Evolutionary conservation across 1,140 invertebrate genomes (phyloP).

Genomic region (Philaenus spumarius): DNA sequence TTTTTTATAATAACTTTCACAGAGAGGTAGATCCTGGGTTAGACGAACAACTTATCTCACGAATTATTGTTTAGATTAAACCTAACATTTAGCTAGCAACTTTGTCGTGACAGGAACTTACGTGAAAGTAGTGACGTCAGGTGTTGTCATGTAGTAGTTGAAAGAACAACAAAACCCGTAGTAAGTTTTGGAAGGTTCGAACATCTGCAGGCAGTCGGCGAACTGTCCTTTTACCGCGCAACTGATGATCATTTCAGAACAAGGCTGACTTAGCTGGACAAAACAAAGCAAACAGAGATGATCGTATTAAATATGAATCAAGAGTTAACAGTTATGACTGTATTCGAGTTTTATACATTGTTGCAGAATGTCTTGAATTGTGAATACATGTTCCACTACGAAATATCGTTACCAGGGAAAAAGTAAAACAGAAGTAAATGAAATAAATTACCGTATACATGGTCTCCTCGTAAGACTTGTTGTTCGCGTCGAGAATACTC

Average conservation of each 20-base stretch:
- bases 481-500: slow-evolving; percentile 4
- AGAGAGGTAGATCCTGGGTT: too few species aligned
- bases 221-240: slow-evolving; percentile 15
- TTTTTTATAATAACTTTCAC: too few species aligned
- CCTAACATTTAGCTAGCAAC: too few species aligned
- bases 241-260: slow-evolving; percentile 24
- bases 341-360: neutral
- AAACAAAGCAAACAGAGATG: neutral
- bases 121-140: neutral
- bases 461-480: neutral
- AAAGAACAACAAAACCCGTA: slow-evolving; percentile 20
- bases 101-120: neutral
- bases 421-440: too few species aligned
- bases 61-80: too few species aligned
- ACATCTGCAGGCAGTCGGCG: slow-evolving; percentile 13
- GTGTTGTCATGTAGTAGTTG: slow-evolving; percentile 8
- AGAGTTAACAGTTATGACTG: neutral
- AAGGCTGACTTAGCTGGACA: slow-evolving; percentile 16
- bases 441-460: slow-evolving; percentile 4
- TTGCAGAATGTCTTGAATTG: too few species aligned
- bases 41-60: too few species aligned
- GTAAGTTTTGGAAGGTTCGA: slow-evolving; percentile 6
- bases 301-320: neutral
- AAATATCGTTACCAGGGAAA: too few species aligned
- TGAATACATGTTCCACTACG: too few species aligned